A percentile compares a stretch with the other conserved stretches of the same genome.
These are phyloP conservation scores for Oreochromis mossambicus DNA, from an alignment of 2,797 vertebrate genomes.

Conservation along the genomic window DNA sequence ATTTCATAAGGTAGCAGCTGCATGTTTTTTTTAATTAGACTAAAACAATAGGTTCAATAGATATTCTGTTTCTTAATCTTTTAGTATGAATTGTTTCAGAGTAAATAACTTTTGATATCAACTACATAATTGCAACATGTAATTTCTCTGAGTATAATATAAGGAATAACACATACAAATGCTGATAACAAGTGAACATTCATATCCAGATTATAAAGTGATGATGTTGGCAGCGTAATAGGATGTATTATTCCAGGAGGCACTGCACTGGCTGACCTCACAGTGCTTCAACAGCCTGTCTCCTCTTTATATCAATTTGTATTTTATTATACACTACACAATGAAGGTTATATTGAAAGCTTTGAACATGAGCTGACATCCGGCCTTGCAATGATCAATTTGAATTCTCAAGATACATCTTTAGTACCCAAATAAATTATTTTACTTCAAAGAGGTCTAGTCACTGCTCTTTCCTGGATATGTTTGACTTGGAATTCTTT, in stretches of 20 bases:
- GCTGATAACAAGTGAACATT: neutral
- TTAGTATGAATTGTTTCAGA: neutral
- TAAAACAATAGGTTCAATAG: slow-evolving; percentile 2
- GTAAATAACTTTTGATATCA: neutral
- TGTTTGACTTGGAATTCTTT: neutral
- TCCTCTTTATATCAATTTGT: slow-evolving; percentile 43
- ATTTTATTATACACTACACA: slow-evolving; percentile 55
- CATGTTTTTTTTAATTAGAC: neutral
- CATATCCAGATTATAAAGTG: neutral
- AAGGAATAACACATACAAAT: neutral
- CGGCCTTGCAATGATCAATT: slow-evolving; percentile 47
- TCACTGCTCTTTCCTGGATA: neutral
- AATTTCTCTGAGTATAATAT: neutral
- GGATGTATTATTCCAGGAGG: neutral
- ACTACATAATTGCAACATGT: neutral
- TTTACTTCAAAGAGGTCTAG: neutral
- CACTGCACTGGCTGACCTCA: neutral
- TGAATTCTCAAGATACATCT: slow-evolving; percentile 15
- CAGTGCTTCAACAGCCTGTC: neutral
- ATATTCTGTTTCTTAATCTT: neutral
- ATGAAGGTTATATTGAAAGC: slow-evolving; percentile 12
- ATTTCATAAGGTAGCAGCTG: neutral
- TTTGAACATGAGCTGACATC: slow-evolving; percentile 43
- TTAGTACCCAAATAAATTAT: slow-evolving; percentile 13
- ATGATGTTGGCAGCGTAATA: neutral